Evolutionary conservation across 2,888 invertebrate species (phyloP), one percentile per base, ranked within the genome.

Genomic region (Onthophagus sagittarius): DNA sequence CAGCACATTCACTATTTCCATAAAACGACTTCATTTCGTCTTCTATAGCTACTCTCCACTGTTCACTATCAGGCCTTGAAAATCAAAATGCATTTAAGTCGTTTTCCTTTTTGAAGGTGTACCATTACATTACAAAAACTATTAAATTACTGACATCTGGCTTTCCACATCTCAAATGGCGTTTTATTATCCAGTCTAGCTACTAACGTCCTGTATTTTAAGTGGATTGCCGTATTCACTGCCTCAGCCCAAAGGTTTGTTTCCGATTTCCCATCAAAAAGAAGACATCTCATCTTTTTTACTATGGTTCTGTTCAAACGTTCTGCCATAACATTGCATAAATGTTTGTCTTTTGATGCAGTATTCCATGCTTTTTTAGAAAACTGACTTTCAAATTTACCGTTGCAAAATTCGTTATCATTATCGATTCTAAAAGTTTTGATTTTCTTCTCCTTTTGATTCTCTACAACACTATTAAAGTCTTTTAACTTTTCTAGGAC

Each of bases 151-250:
- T 75, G 0, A 85, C 69, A 76, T 81, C 74, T 9, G 82, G 82
- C 73, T 81, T 83, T 31, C 82, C 83, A 83, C 5, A 78, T 13
- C 75, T 83, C 83, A 75, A 77, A 79, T 3, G 84, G 81, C 0
- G 81, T 82, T 76, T 79, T 77, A 15, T 76, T 71, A 15, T 72
- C 67, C 9, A 79, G 72, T 62, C 74, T 71, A n/a, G 72, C 62
- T 3, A 62, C 71, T n/a, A 73, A 2, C 6, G 75, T 76, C 72
- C 81, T 73, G 65, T 81, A 81, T 15, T 69, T 33, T 6, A 79
- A 62, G 71, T 80, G 81, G 5, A 77, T 76, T 7, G 80, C 79
- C 9, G 79, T 79, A 67, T 77, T 73, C 5, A 75, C 75, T 5
- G 79, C 76, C 73, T 79, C 77, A 32, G 74, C 77, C 78, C 77